These are phyloP conservation scores for Falcunculus frontatus DNA, from an alignment of 2,113 vertebrate species.

Conservation along the genomic window DNA sequence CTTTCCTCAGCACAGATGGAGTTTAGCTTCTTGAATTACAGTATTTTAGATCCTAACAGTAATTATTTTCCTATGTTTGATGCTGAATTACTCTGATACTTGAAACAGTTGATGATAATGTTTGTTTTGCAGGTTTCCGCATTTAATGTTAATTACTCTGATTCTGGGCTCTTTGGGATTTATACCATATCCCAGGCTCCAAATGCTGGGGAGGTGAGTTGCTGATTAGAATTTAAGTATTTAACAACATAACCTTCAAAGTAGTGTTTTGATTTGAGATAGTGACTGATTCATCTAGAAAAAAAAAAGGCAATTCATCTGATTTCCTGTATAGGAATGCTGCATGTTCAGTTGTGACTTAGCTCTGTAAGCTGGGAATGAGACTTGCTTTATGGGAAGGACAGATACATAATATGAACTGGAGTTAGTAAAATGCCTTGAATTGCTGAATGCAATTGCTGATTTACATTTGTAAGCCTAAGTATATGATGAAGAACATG, in stretches of 20 bases:
- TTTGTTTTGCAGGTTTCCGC: conserved; percentile 81
- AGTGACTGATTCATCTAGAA: not conserved
- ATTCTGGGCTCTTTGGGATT: conserved; percentile 93
- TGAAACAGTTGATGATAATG: not conserved
- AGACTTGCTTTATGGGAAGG: not conserved
- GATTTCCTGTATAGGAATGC: not conserved
- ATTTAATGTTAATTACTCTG: conserved; percentile 88
- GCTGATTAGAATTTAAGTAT: not conserved
- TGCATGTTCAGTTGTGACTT: not conserved
- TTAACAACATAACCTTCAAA: not conserved
- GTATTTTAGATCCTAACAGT: not conserved
- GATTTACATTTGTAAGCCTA: not conserved
- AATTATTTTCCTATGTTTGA: not conserved
- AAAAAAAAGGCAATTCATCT: not conserved
- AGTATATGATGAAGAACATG: not conserved
- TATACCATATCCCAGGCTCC: conserved; percentile 84
- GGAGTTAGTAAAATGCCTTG: not conserved
- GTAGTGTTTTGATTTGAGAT: not conserved
- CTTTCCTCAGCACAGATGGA: not conserved
- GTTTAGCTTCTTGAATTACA: not conserved
- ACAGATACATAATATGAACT: not conserved
- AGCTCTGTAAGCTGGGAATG: not conserved
- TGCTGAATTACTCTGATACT: not conserved
- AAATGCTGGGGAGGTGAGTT: conserved; percentile 82
- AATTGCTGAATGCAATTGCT: not conserved